These are phyloP conservation scores for Brachionus manjavacas DNA, from an alignment of 1,140 invertebrate species.

Conservation along the genomic window DNA sequence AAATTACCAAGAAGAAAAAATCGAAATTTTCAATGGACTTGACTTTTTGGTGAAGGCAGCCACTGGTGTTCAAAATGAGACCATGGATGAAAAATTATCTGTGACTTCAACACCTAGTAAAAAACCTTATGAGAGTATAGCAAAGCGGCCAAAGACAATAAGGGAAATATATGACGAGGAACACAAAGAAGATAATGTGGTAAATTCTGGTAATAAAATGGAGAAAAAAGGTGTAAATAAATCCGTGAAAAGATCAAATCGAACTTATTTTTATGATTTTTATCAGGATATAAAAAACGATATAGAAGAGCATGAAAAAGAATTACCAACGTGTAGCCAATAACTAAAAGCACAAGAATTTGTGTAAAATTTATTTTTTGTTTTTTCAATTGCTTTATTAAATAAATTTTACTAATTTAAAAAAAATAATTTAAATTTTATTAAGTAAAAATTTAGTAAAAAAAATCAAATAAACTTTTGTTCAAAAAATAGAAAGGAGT, in stretches of 20 bases:
- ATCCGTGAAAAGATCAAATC: not conserved
- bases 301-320: not conserved
- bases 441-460: too few species aligned
- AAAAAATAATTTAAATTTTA: too few species aligned
- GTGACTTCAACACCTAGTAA: slow-evolving; percentile 5
- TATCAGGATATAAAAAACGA: slow-evolving; percentile 28
- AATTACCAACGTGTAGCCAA: not conserved
- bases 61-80: not conserved
- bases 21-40: not conserved
- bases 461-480: too few species aligned
- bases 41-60: not conserved
- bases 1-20: not conserved
- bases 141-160: not conserved
- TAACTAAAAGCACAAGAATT: not conserved
- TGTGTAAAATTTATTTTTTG: not conserved
- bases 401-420: not conserved
- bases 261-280: slow-evolving; percentile 36
- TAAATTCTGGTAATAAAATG: not conserved
- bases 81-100: not conserved
- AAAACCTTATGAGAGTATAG: not conserved
- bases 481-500: too few species aligned
- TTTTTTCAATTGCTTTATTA: not conserved
- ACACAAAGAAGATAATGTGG: not conserved
- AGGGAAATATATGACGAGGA: slow-evolving; percentile 4
- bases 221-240: not conserved